Evolutionary conservation across 2,888 invertebrate genomes (phyloP).

Genomic region (Arctia plantaginis): DNA sequence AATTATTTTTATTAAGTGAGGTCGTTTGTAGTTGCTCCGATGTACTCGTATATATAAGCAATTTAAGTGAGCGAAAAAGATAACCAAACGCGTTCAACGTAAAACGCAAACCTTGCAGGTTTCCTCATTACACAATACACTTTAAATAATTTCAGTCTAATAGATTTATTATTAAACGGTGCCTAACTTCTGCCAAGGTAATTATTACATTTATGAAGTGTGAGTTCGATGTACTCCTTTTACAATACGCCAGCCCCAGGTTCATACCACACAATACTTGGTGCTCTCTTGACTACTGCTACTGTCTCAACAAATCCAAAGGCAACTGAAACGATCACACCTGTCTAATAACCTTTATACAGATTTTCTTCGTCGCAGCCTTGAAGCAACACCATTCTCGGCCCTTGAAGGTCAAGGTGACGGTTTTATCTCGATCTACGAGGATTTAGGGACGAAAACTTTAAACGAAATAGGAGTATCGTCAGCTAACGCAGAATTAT

Average conservation of each 20-base stretch:
- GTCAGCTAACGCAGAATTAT: background rate
- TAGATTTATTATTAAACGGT: background rate
- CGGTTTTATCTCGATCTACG: background rate
- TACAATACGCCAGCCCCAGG: background rate
- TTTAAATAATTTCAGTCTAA: no score
- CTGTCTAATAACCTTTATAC: background rate
- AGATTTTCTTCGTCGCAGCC: background rate
- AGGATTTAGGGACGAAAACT: background rate
- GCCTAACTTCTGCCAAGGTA: background rate
- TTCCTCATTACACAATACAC: no score
- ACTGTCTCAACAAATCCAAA: background rate
- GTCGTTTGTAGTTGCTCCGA: no score
- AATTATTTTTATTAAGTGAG: no score
- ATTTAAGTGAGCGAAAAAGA: no score
- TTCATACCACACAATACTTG: background rate
- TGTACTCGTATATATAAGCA: no score
- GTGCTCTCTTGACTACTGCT: background rate
- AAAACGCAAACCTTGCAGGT: no score
- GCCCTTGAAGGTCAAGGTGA: background rate
- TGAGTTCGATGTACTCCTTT: background rate
- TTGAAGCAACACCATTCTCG: background rate
- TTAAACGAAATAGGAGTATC: background rate
- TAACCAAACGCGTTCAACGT: no score
- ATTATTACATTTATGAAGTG: background rate
- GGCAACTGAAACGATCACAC: background rate